Evolutionary conservation across 2,113 vertebrate species (phyloP), one percentile per base, ranked within the genome.

Genomic region (Patagioenas fasciata): DNA sequence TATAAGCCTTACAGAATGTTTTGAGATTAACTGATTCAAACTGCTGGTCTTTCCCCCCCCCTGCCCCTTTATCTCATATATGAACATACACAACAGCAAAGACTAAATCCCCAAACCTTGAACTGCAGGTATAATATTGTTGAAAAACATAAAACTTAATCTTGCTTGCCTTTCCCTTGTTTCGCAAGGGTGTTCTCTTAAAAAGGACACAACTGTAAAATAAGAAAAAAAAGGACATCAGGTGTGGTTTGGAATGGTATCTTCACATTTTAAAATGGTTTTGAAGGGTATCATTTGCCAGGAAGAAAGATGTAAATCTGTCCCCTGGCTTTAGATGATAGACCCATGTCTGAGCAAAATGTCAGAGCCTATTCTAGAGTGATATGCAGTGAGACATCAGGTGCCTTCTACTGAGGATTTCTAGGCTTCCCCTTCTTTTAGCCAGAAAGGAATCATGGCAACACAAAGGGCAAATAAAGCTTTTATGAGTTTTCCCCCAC

Each of bases 41-140:
- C 6, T 1, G 2, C 20, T 56, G 15, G 4, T 21, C 5, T 53
- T 71, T 3, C 7, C 10, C 10, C 40, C 40, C n/a, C n/a, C n/a
- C n/a, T n/a, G n/a, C n/a, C n/a, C 6, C 15, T 84, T 74, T 86
- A 11, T 57, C n/a, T 82, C 62, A 11, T 50, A 15, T 70, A 48
- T 31, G 5, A 94, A 10, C 11, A 36, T 25, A 66, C 6, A 21
- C 15, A 85, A 40, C 29, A 85, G 24, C 40, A 78, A 88, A 83
- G 42, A 48, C 25, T 62, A 85, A 73, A 78, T 51, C 32, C 64
- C 20, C 29, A 85, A 34, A 74, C 11, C 20, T 26, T 89, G 31
- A 93, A 66, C 67, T 82, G 28, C 17, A 77, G 13, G 11, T 60
- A 48, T 80, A 87, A 53, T 34, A 26, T 70, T 85, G 29, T 9